phyloP scores from a whole-genome alignment of 2,888 invertebrate species.

The Amphiduros pacificus region DNA sequence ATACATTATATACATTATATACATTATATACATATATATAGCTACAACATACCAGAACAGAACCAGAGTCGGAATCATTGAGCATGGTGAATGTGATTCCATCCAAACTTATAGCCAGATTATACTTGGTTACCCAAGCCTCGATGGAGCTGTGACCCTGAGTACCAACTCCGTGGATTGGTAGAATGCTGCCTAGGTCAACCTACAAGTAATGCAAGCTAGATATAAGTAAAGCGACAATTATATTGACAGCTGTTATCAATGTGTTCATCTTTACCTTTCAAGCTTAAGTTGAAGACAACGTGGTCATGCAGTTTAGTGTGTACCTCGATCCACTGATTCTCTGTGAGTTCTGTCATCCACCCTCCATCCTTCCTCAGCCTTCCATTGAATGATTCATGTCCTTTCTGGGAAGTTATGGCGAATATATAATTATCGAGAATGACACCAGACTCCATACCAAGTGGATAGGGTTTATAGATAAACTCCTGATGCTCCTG shows the following conservation, averaged over 20 bases:
- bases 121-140: conserved; percentile 11
- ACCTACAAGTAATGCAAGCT: conserved; percentile 4
- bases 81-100: conserved; percentile 10
- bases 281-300: too few relatives aligned
- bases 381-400: too few relatives aligned
- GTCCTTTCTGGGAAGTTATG: too few relatives aligned
- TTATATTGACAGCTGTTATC: too few relatives aligned
- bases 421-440: too few relatives aligned
- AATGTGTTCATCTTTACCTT: too few relatives aligned
- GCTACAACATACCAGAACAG: conserved; percentile 7
- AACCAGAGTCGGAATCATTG: conserved; percentile 1
- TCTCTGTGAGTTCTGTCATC: background rate
- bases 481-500: conserved; percentile 9
- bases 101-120: conserved; percentile 13
- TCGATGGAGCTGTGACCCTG: conserved; percentile 5
- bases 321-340: conserved; percentile 8
- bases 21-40: background rate
- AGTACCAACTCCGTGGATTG: conserved; percentile 11
- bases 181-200: conserved; percentile 10
- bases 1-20: background rate
- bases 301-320: too few relatives aligned
- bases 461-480: conserved; percentile 10
- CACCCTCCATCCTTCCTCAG: conserved; percentile 13
- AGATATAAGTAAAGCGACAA: too few relatives aligned
- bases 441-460: conserved; percentile 18